Evolutionary conservation across 2,797 vertebrate genomes (phyloP).

Genomic region (Benthosema pterotum): DNA sequence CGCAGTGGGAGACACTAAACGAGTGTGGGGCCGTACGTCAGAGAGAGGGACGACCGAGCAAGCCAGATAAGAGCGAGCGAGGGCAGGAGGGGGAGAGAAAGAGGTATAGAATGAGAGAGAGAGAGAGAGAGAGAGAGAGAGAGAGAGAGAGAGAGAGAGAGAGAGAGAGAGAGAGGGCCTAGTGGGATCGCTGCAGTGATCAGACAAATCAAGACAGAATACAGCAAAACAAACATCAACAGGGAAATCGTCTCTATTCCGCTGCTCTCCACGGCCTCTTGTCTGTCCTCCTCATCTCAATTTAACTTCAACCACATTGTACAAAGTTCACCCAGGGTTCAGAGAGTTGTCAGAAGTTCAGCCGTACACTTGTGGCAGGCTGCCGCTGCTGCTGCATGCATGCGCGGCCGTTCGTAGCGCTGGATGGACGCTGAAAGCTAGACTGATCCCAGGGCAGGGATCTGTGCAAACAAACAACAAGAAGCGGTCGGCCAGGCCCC

Average conservation of each 20-base stretch:
- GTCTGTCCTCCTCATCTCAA: slow-evolving; percentile 40
- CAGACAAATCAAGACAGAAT: slow-evolving; percentile 72
- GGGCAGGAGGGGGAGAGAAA: too few species aligned
- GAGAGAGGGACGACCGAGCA: slow-evolving; percentile 1
- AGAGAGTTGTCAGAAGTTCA: not conserved
- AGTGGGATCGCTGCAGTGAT: slow-evolving; percentile 60
- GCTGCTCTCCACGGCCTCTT: too few species aligned
- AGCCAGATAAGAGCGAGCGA: not conserved
- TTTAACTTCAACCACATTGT: slow-evolving; percentile 27
- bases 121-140: not conserved
- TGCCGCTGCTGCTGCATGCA: too few species aligned
- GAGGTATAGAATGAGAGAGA: not conserved
- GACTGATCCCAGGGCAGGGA: not conserved
- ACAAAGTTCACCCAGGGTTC: not conserved
- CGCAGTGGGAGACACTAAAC: slow-evolving; percentile 54
- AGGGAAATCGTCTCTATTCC: slow-evolving; percentile 30
- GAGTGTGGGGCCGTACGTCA: slow-evolving; percentile 59
- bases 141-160: not conserved
- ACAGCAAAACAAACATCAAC: slow-evolving; percentile 70
- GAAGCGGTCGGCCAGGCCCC: too few species aligned
- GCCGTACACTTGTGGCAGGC: not conserved
- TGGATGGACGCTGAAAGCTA: too few species aligned
- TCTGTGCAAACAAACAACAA: too few species aligned
- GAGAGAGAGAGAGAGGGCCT: slow-evolving; percentile 31
- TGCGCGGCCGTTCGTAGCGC: too few species aligned